A percentile compares a stretch with the other conserved stretches of the same genome.
Conservation (phyloP, 1,140 invertebrate genomes). For the Brachionus manjavacas region DNA sequence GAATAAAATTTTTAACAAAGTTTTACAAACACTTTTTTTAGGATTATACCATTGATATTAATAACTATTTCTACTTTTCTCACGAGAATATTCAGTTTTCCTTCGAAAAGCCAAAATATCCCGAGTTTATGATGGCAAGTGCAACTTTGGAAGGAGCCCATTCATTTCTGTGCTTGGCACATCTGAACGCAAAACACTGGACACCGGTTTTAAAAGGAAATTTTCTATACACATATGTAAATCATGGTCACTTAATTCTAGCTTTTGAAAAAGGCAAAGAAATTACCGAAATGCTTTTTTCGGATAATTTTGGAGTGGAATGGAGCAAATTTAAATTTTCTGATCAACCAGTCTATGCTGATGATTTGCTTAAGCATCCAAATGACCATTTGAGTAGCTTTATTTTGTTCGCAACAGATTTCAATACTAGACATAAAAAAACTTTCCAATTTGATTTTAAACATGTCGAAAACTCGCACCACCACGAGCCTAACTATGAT, state of each 20-base stretch:
- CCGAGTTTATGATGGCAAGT: not conserved
- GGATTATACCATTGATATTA: not conserved
- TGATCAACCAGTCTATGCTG: not conserved
- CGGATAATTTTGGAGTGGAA: not conserved
- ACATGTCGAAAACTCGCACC: not conserved
- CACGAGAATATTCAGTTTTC: not conserved
- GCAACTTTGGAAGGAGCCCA: not conserved
- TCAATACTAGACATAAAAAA: not conserved
- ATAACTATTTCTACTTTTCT: not conserved
- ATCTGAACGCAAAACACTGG: not conserved
- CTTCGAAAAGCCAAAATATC: not conserved
- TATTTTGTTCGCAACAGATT: not conserved
- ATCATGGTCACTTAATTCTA: constrained; percentile 1
- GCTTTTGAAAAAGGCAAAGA: not conserved
- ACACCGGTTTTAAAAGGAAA: not conserved
- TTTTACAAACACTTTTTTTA: not conserved
- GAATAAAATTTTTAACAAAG: not conserved
- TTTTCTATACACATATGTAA: not conserved
- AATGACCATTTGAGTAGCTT: not conserved
- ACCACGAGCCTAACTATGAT: not conserved
- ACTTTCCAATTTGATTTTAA: not conserved
- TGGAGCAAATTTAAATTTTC: not conserved
- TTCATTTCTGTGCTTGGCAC: not conserved
- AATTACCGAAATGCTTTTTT: not conserved
- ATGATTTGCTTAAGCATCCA: constrained; percentile 14